A percentile compares a stretch with the other conserved stretches of the same genome.
phyloP scores from a whole-genome alignment of 2,113 vertebrate species.

The Calidris pugnax region DNA sequence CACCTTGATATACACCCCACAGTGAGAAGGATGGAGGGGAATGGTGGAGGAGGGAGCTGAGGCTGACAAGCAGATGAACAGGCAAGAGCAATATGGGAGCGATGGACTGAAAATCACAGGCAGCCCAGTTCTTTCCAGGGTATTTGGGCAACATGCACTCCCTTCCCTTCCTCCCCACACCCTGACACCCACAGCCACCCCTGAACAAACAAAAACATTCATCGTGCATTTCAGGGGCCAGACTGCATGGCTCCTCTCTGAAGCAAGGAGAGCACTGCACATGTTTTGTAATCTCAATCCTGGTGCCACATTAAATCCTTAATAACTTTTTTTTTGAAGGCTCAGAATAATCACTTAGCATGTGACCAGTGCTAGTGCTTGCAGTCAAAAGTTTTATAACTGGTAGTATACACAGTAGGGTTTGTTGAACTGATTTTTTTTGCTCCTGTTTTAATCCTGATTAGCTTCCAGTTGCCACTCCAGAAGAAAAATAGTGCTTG shows the following conservation, averaged over 20 bases:
- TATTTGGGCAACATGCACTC: background rate
- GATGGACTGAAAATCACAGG: background rate
- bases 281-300: background rate
- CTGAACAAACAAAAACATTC: fast-evolving
- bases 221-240: background rate
- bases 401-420: background rate
- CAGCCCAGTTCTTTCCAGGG: background rate
- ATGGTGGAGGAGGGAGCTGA: background rate
- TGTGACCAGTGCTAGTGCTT: background rate
- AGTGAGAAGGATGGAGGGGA: background rate
- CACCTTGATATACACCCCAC: background rate
- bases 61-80: background rate
- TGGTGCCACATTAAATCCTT: background rate
- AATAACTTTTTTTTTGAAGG: background rate
- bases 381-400: background rate
- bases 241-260: background rate
- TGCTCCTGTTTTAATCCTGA: background rate
- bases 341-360: background rate
- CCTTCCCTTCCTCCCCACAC: background rate
- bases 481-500: background rate
- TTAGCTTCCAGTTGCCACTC: background rate
- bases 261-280: background rate
- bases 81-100: fast-evolving
- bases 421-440: background rate
- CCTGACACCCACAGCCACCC: no score